Conservation (phyloP, 2,113 vertebrate species). For the Halcyon malimbica region DNA sequence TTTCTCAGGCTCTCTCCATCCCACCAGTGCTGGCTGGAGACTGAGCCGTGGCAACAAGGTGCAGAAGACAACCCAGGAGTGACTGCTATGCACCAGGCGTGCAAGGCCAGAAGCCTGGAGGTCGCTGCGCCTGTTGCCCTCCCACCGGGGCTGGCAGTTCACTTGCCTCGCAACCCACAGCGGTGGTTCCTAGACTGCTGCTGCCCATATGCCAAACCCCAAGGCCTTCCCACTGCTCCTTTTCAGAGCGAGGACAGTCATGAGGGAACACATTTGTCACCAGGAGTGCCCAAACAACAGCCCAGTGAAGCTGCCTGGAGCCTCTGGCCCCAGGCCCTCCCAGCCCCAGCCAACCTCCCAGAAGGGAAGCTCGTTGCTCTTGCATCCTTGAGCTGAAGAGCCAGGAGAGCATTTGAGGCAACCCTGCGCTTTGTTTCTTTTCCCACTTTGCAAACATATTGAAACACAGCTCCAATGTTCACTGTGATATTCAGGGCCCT, state of each 20-base stretch:
- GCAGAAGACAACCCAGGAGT: background rate
- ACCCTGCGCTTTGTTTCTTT: background rate
- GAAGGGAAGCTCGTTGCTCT: rapidly evolving
- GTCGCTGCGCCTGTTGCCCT: background rate
- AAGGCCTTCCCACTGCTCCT: background rate
- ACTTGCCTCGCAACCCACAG: background rate
- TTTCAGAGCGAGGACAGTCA: background rate
- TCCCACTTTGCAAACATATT: background rate
- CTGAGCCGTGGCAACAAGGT: background rate
- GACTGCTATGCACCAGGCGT: rapidly evolving
- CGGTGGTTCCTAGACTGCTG: background rate
- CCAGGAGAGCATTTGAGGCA: background rate
- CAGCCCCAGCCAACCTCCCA: background rate
- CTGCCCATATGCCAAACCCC: rapidly evolving
- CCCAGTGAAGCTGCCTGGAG: background rate
- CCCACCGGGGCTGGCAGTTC: rapidly evolving
- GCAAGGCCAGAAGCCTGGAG: background rate
- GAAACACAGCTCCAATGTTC: background rate
- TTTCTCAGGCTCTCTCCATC: background rate
- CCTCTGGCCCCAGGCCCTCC: background rate
- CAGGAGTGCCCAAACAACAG: background rate
- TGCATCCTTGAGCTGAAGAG: background rate
- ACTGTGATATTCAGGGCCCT: background rate
- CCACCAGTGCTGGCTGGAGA: background rate
- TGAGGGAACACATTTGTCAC: background rate